Base-by-base conservation (phyloP, 2,797 vertebrate genomes). In the Poecilia gillii region DNA sequence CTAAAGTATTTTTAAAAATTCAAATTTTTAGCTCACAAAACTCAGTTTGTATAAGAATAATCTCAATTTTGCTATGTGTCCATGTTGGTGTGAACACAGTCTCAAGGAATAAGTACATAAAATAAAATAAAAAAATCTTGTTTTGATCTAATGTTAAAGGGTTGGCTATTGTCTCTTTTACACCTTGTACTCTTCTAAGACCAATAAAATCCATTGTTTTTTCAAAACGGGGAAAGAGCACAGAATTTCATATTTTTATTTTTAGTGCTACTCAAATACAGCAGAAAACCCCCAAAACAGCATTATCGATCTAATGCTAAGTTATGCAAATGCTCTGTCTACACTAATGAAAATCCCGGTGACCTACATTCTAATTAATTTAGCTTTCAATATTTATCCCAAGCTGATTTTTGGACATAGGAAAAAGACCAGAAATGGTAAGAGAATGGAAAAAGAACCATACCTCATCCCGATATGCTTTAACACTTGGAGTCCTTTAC, bases 101-200 rank as follows among this genome's bases (percentile, higher is more conserved):
- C 14, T 62, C 13, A 64, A 12, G 41, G 72, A 49, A 45, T 16
- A 59, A 79, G 64, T 76, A 55, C 41, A 77, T 51, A 51, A 68
- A 79, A 51, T 16, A 7, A 7, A 41, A 41, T 39, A 13, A 45
- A 72, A 33, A 57, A 11, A 12, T 59, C 4, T 9, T 7, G 3
- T 43, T 74, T 80, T 49, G 0, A 71, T 47, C 6, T 45, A 46
- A 6, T 20, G 12, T 46, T 20, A 73, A 12, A 46, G 14, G 25
- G 57, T 41, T 76, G 53, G n/a, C 53, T n/a, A 47, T 64, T 3
- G 57, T 55, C 51, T 66, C 8, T 13, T 6, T 43, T 47, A 33
- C 46, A 66, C 53, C 36, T 76, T 70, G 41, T 73, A 55, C 51
- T 78, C 39, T 20, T 16, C 31, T 64, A 36, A 18, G 59, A 36